A percentile compares a stretch with the other conserved stretches of the same genome.
Conservation (phyloP, 2,113 vertebrate species). For the Crotalus tigris region DNA sequence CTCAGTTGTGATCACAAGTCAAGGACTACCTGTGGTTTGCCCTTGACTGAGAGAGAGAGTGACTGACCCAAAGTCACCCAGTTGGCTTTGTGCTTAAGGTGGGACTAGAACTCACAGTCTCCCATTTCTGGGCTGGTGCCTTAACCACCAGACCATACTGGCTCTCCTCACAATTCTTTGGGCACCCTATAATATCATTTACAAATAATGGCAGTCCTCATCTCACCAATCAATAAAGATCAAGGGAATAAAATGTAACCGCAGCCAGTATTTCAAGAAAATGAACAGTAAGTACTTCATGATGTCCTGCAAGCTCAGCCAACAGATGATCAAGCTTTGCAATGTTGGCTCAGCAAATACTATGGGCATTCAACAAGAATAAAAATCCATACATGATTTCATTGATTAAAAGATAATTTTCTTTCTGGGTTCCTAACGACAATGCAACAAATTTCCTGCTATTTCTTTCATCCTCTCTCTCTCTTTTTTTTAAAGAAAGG, state of each 20-base stretch:
- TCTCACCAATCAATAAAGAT: background rate
- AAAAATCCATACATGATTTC: background rate
- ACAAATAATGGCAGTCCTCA: background rate
- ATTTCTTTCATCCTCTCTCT: background rate
- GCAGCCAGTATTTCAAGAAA: background rate
- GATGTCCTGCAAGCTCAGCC: background rate
- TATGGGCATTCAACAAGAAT: background rate
- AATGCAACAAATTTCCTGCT: background rate
- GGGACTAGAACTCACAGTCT: background rate
- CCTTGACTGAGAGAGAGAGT: background rate
- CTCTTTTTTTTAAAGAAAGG: background rate
- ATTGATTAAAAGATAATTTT: background rate
- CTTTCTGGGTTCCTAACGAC: background rate
- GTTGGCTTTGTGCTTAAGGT: background rate
- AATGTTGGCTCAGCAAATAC: background rate
- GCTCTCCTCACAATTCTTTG: background rate
- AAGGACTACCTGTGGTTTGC: background rate
- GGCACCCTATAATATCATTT: background rate
- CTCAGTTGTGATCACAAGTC: no score
- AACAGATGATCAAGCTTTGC: background rate
- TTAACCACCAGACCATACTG: background rate
- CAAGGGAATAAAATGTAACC: background rate
- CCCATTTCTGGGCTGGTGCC: background rate
- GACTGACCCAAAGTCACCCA: background rate
- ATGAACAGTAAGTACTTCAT: background rate